Base-by-base conservation (phyloP, 1,140 invertebrate genomes). In the Batillaria attramentaria region DNA sequence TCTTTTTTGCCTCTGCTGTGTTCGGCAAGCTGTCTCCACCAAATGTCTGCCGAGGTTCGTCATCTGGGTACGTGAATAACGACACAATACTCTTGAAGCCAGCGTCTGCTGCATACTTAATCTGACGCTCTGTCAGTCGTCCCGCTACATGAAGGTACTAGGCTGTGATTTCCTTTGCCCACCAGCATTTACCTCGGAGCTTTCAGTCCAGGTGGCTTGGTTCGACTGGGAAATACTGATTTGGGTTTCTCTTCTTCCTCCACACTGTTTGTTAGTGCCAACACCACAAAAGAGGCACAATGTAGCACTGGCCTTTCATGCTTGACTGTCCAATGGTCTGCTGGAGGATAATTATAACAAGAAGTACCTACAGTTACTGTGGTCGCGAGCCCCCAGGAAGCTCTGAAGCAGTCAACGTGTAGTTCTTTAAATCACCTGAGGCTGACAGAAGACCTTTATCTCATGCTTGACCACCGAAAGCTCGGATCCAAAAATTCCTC, bases 11-110 rank as follows among this genome's bases (percentile, higher is more conserved):
- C 72, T 87, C 83, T 28, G 75, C 70, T 1, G 81, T 83, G 37
- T 79, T 82, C 13, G 85, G 85, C 28, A 88, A 65, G 69, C 77
- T 69, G 50, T 87, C 86, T 1, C 83, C 83, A 5, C 85, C 86
- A 74, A 84, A 85, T 50, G 72, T 73, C 1, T 81, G 81, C 28
- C 2, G 10, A 20, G 65, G 54, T 16, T 85, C 82, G 31, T 81
- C 73, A 8, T 84, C 81, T 13, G 83, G 75, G 75, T 85, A 87
- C 2, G 76, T 75, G 65, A 82, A 84, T 57, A 89, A 57, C 0
- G 87, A 89, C 8, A 89, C 54, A 62, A 89, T 79, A 62, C 84
- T 86, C 77, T 84, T 81, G 65, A 89, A 89, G 16, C 87, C 87
- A 13, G 81, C 84, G 3, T 89, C 87, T 33, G 79, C 65, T 24